These are phyloP conservation scores for Carassius gibelio DNA, from an alignment of 2,113 vertebrate genomes.

Conservation along the genomic window DNA sequence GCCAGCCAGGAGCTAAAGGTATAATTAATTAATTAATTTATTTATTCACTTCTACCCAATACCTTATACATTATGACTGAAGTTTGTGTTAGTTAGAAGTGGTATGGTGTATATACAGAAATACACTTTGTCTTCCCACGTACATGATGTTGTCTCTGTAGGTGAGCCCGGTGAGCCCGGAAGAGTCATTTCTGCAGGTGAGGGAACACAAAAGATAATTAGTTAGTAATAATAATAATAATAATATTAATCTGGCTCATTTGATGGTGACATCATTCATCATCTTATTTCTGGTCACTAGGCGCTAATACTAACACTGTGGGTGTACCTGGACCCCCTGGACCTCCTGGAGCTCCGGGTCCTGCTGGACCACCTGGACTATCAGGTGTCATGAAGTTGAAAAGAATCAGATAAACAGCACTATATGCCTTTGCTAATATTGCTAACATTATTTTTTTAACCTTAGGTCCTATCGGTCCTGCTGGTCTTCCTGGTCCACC, in stretches of 20 bases:
- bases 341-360: slow-evolving; percentile 84
- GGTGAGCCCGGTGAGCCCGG: slow-evolving; percentile 88
- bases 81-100: too few species aligned
- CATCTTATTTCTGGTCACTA: slow-evolving; percentile 48
- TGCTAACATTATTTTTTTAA: background rate
- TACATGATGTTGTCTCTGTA: slow-evolving; percentile 59
- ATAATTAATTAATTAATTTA: too few species aligned
- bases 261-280: background rate
- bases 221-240: too few species aligned
- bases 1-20: slow-evolving; percentile 72
- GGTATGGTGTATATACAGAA: too few species aligned
- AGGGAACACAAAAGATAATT: slow-evolving; percentile 1
- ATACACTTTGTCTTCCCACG: background rate
- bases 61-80: too few species aligned
- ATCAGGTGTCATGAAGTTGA: slow-evolving; percentile 72
- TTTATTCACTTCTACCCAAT: too few species aligned
- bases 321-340: slow-evolving; percentile 86
- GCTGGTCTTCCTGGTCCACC: slow-evolving; percentile 86
- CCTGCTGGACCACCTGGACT: slow-evolving; percentile 84
- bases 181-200: slow-evolving; percentile 80
- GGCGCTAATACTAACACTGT: slow-evolving; percentile 81
- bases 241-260: background rate
- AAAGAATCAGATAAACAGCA: background rate
- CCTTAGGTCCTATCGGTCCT: slow-evolving; percentile 86
- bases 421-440: background rate